Evolutionary conservation across 2,888 invertebrate genomes (phyloP).

Genomic region (Hemithea aestivaria): DNA sequence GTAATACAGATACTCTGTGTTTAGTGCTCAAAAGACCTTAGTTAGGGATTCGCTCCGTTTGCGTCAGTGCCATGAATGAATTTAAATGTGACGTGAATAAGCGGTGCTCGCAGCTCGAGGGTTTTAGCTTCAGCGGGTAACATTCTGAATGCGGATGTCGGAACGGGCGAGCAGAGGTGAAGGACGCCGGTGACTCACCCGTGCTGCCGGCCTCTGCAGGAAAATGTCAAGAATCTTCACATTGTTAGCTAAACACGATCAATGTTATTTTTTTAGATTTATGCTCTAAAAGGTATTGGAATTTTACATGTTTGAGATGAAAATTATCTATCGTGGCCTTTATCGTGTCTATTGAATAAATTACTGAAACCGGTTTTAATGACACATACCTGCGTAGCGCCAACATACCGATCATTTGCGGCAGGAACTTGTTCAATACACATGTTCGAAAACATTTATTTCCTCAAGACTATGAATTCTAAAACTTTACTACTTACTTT

Average conservation of each 20-base stretch:
- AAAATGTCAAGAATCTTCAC: conserved; percentile 43
- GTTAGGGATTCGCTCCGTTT: conserved; percentile 31
- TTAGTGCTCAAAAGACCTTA: conserved; percentile 30
- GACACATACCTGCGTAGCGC: not conserved
- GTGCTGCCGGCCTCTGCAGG: conserved; percentile 42
- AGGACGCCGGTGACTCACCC: conserved; percentile 68
- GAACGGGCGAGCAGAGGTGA: conserved; percentile 55
- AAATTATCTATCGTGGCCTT: not conserved
- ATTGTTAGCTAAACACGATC: too few species aligned
- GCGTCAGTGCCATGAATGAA: conserved; percentile 50
- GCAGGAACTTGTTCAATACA: too few species aligned
- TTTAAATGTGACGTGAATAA: conserved; percentile 48
- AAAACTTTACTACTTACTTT: too few species aligned
- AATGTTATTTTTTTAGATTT: too few species aligned
- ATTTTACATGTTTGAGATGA: not conserved
- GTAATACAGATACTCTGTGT: conserved; percentile 4
- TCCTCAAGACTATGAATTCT: too few species aligned
- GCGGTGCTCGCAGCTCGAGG: conserved; percentile 25
- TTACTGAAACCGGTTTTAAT: not conserved
- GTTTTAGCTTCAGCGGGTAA: conserved; percentile 40
- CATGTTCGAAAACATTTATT: too few species aligned
- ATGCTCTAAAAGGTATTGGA: too few species aligned
- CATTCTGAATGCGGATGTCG: conserved; percentile 63
- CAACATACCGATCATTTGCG: too few species aligned
- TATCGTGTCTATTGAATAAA: too few species aligned